A percentile compares a stretch with the other conserved stretches of the same genome.
Evolutionary conservation across 2,888 invertebrate genomes (phyloP).

Genomic region (Macaria liturata): DNA sequence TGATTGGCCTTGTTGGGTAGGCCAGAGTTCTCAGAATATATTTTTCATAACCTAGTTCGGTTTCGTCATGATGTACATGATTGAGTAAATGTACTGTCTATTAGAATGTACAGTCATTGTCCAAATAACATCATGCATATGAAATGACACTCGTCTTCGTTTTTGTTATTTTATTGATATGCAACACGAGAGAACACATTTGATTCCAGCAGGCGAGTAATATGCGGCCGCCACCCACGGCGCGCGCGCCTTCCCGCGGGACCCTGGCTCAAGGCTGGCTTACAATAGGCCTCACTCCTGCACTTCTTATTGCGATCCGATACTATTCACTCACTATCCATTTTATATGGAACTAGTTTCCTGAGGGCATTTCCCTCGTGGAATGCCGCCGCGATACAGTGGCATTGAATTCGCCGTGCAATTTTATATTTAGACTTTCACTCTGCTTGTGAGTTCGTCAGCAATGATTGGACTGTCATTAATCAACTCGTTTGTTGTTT

Average conservation of each 20-base stretch:
- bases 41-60: no score
- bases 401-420: constrained; percentile 54
- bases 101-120: no score
- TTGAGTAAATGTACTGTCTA: no score
- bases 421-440: constrained; percentile 45
- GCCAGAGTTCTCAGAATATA: no score
- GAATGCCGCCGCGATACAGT: constrained; percentile 47
- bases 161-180: no score
- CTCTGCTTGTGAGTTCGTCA: constrained; percentile 35
- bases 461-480: constrained; percentile 29
- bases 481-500: constrained; percentile 28
- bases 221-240: constrained; percentile 59
- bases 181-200: constrained; percentile 11
- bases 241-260: constrained; percentile 51
- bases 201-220: constrained; percentile 24
- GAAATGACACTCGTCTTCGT: no score
- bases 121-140: no score
- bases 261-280: constrained; percentile 60
- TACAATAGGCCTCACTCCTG: constrained; percentile 68
- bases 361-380: constrained; percentile 61
- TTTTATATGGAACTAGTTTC: constrained; percentile 77
- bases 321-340: constrained; percentile 75
- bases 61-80: no score
- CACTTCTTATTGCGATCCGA: constrained; percentile 72
- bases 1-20: neutral